Evolutionary conservation across 2,888 invertebrate genomes (phyloP), one percentile per base, ranked within the genome.

Genomic region (Emmelina monodactyla): DNA sequence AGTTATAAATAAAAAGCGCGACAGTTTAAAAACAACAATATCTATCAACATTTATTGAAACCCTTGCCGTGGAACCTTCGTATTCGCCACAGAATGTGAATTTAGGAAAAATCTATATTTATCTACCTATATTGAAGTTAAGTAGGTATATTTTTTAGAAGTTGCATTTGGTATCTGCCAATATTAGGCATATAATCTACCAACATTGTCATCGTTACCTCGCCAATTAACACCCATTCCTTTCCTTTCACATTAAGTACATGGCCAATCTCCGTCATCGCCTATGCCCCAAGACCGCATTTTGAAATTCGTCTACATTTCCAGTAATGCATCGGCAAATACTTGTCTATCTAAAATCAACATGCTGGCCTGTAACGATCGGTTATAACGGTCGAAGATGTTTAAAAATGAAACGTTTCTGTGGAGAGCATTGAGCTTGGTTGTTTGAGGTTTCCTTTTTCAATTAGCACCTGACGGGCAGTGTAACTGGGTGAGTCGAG

Each of bases 381-480:
- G 59, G 59, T 54, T 59, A 68, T 75, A 78, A 76, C 76, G 76
- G 76, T 72, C 61, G 53, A 57, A 49, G 61, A 60, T 67, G 64
- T 73, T 78, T 72, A 73, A 78, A 76, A 76, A 76, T 76, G 76
- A 76, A 78, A 70, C 76, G 69, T 76, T 73, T 73, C 71, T 73
- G 75, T 75, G 62, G 69, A 71, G 78, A 76, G 76, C 76, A 70
- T 73, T 76, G 78, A 75, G 78, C 75, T 62, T 65, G 67, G 75
- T 75, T 79, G 81, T 81, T 79, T 63, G 69, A 76, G 58, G 80
- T 80, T 80, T 76, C 73, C 80, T 75, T 78, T 80, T 61, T 65
- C 79, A 81, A 81, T 81, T 81, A 81, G 70, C 81, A 79, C 81
- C 55, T 58, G 55, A 60, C 62, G 65, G 62, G 63, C 71, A 71